Evolutionary conservation across 1,140 invertebrate species (phyloP).

Genomic region (Sycophila sp.): DNA sequence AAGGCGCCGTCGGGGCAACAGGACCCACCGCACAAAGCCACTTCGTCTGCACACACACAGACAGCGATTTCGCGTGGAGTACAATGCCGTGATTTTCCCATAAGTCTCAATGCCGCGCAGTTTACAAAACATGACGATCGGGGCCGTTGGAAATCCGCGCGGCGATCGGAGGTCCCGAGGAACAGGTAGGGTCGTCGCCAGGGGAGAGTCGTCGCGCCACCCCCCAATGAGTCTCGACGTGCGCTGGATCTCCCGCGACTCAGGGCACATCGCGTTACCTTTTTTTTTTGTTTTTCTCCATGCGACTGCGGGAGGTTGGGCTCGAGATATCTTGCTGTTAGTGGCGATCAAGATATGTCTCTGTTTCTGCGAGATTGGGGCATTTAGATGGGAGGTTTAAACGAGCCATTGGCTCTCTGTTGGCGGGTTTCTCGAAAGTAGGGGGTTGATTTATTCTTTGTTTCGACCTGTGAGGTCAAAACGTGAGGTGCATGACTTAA

Average conservation of each 20-base stretch:
- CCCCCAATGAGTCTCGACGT: not conserved
- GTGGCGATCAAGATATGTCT: not conserved
- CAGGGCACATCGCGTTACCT: not conserved
- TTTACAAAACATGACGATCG: not conserved
- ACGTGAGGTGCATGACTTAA: no score
- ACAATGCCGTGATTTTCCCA: not conserved
- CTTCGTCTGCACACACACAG: not conserved
- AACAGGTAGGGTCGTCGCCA: not conserved
- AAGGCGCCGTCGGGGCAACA: not conserved
- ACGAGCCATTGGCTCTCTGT: no score
- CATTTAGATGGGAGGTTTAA: no score
- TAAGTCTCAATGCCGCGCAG: not conserved
- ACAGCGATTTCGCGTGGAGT: not conserved
- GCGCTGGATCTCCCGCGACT: not conserved
- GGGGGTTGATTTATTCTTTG: no score
- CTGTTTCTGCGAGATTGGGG: no score
- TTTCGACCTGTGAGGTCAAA: no score
- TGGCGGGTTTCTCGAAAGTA: no score
- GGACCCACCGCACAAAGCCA: no score
- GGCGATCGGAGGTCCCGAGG: not conserved
- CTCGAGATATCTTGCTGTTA: conserved; percentile 5
- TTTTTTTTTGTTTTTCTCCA: not conserved
- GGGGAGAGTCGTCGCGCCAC: not conserved
- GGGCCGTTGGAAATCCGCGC: not conserved
- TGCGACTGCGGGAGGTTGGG: not conserved